Conservation (phyloP, 2,888 invertebrate species). For the Fragum whitleyi region DNA sequence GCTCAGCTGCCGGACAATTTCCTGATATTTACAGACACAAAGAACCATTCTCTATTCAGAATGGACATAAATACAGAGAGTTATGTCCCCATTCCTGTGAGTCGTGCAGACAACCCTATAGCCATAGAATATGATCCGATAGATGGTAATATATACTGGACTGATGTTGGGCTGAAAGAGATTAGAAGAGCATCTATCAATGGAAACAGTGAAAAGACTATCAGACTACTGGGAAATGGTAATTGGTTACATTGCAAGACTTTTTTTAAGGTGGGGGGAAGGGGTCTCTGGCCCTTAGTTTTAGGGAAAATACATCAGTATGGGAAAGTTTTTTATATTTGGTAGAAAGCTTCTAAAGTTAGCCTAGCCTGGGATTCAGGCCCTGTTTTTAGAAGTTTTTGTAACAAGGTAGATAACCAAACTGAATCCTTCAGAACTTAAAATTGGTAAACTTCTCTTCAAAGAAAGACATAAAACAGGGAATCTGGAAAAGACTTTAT, state of each 20-base stretch:
- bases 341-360: too few relatives aligned
- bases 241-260: conserved; percentile 24
- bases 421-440: too few relatives aligned
- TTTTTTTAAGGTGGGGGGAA: too few relatives aligned
- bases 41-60: conserved; percentile 89
- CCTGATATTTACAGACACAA: conserved; percentile 77
- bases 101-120: conserved; percentile 88
- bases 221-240: conserved; percentile 68
- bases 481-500: too few relatives aligned
- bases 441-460: too few relatives aligned
- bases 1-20: conserved; percentile 73
- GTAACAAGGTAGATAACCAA: too few relatives aligned
- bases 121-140: conserved; percentile 94
- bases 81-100: conserved; percentile 69
- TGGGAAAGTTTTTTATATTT: too few relatives aligned
- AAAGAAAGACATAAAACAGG: too few relatives aligned
- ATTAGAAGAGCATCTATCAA: conserved; percentile 72
- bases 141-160: conserved; percentile 90
- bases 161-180: conserved; percentile 88
- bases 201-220: conserved; percentile 64
- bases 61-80: conserved; percentile 89
- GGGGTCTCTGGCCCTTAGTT: too few relatives aligned
- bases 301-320: too few relatives aligned
- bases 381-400: too few relatives aligned
- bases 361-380: too few relatives aligned